phyloP scores from a whole-genome alignment of 2,888 invertebrate genomes.

The Limnephilus marmoratus region DNA sequence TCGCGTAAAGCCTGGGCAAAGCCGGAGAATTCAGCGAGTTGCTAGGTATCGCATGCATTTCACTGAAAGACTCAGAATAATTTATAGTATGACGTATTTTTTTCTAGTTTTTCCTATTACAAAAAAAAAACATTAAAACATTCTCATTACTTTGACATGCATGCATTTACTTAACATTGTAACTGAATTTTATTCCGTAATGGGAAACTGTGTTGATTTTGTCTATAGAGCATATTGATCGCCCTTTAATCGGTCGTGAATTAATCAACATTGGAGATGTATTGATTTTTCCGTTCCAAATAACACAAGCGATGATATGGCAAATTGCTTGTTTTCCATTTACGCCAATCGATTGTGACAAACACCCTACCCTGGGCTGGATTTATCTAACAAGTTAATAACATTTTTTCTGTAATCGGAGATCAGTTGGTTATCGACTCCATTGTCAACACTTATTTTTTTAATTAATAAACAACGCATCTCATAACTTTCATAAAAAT shows the following conservation, averaged over 20 bases:
- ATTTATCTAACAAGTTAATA: neutral
- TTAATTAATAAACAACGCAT: no score
- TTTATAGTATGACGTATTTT: no score
- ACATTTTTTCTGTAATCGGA: neutral
- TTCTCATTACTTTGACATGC: neutral
- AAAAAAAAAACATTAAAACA: neutral
- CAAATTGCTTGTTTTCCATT: conserved; percentile 12
- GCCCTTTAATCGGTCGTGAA: conserved; percentile 5
- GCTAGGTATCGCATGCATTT: no score
- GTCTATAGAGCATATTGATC: neutral
- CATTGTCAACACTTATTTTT: no score
- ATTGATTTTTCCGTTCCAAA: conserved; percentile 31
- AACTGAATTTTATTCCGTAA: neutral
- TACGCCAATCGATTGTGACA: conserved; percentile 10
- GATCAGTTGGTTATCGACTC: no score
- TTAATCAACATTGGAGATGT: neutral
- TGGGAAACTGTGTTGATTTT: neutral
- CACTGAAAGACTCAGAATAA: no score
- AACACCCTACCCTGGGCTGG: neutral
- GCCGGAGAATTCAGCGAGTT: no score
- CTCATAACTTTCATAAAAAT: no score
- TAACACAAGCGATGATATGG: conserved; percentile 15
- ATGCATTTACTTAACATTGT: neutral
- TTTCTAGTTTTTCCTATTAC: no score
- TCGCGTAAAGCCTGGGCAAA: no score